Percentiles rank a stretch among this genome's conserved stretches.
These are phyloP conservation scores for Ptychoptera albimana DNA, from an alignment of 2,888 invertebrate species.

Conservation along the genomic window DNA sequence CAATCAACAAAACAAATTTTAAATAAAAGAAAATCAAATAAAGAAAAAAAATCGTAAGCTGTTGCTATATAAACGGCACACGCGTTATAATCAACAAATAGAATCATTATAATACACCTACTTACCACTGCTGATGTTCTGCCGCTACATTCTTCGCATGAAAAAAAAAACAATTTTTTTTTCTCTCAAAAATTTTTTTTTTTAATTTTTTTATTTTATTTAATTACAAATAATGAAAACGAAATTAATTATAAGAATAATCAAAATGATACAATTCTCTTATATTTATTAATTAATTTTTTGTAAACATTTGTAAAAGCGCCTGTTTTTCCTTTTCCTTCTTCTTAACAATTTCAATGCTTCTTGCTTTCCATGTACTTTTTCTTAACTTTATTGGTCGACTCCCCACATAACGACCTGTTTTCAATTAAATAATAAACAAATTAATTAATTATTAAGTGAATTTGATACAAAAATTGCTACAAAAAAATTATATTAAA, in stretches of 20 bases:
- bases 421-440: conserved; percentile 15
- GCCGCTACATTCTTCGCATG: too few relatives aligned
- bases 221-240: neutral
- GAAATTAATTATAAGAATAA: neutral
- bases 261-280: neutral
- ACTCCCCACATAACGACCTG: conserved; percentile 96
- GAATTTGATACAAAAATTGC: too few relatives aligned
- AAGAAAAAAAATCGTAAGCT: too few relatives aligned
- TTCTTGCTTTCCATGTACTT: conserved; percentile 89
- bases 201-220: neutral
- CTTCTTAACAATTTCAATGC: conserved; percentile 83
- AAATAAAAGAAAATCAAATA: too few relatives aligned
- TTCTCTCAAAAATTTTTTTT: neutral
- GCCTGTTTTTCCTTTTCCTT: conserved; percentile 92
- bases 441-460: conserved; percentile 1
- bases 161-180: too few relatives aligned
- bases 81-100: too few relatives aligned
- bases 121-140: too few relatives aligned
- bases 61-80: too few relatives aligned
- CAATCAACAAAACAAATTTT: too few relatives aligned
- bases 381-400: conserved; percentile 95
- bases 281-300: conserved; percentile 9
- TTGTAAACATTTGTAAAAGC: conserved; percentile 39
- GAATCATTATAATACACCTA: too few relatives aligned
- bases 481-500: too few relatives aligned